Percentiles rank a stretch among this genome's conserved stretches.
Conservation (phyloP, 2,888 invertebrate genomes). For the Rhaphigaster nebulosa region DNA sequence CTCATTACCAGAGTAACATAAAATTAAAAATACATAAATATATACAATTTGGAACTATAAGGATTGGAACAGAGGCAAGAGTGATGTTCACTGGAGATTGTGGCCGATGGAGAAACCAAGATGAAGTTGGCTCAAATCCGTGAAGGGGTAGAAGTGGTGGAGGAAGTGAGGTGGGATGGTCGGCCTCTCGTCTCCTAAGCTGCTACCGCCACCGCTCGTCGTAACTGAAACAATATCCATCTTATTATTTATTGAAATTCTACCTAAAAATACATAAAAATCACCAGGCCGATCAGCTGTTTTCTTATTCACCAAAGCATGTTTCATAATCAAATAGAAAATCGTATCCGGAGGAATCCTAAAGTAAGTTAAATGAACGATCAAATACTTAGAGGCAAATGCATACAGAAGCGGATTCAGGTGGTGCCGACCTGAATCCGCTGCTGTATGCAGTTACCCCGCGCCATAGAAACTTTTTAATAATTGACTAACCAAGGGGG, state of each 20-base stretch:
- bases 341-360: too few relatives aligned
- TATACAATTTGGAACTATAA: constrained; percentile 28
- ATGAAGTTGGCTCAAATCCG: constrained; percentile 39
- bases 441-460: too few relatives aligned
- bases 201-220: background rate
- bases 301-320: too few relatives aligned
- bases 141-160: constrained; percentile 55
- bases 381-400: too few relatives aligned
- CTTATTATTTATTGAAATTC: background rate
- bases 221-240: background rate
- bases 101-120: constrained; percentile 39
- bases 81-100: background rate
- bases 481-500: too few relatives aligned
- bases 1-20: background rate
- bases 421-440: too few relatives aligned
- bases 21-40: constrained; percentile 11
- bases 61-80: background rate
- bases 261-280: background rate
- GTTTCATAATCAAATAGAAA: too few relatives aligned
- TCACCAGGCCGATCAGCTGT: too few relatives aligned
- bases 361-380: too few relatives aligned
- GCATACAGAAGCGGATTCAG: too few relatives aligned
- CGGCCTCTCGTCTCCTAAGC: constrained; percentile 5
- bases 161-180: constrained; percentile 44
- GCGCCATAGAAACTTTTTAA: too few relatives aligned